A percentile compares a stretch with the other conserved stretches of the same genome.
phyloP scores from a whole-genome alignment of 2,888 invertebrate species.

The Tipula confusa region DNA sequence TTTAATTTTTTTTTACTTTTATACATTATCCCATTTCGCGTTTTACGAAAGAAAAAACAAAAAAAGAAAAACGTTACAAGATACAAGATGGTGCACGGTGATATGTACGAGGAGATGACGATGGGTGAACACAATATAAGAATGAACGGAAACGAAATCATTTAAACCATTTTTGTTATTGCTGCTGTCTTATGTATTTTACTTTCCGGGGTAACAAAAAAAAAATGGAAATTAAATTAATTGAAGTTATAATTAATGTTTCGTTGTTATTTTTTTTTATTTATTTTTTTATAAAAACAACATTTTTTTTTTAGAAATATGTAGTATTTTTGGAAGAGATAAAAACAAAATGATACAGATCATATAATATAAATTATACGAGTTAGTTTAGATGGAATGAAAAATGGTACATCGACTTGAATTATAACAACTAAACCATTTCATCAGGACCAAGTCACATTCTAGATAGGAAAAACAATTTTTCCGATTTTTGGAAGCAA shows the following conservation, averaged over 20 bases:
- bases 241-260: slow-evolving; percentile 14
- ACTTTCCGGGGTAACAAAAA: not conserved
- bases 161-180: not conserved
- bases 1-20: no score
- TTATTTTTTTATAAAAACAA: not conserved
- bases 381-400: no score
- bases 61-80: not conserved
- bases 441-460: no score
- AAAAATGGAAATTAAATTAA: not conserved
- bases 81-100: not conserved
- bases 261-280: not conserved
- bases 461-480: no score
- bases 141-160: not conserved
- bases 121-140: not conserved
- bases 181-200: not conserved
- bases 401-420: no score
- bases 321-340: not conserved
- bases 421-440: no score
- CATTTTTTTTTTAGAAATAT: no score
- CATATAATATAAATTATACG: no score
- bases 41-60: no score
- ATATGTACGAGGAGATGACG: not conserved
- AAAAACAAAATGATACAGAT: not conserved
- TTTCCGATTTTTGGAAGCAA: no score
- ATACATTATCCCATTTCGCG: no score